A percentile compares a stretch with the other conserved stretches of the same genome.
phyloP scores from a whole-genome alignment of 2,797 vertebrate species.

The Mus spretus region DNA sequence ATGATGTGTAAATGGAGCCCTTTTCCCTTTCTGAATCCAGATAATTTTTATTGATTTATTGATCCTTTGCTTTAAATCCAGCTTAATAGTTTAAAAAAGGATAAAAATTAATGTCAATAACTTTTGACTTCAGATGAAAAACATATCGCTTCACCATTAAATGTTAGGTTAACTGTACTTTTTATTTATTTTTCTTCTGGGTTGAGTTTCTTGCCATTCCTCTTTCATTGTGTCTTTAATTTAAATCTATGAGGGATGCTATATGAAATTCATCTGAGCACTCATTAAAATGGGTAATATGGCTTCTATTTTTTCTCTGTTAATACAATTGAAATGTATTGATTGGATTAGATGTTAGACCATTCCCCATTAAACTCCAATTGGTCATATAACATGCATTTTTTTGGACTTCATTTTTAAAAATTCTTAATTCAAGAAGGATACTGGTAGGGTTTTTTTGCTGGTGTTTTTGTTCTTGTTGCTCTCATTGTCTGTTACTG shows the following conservation, averaged over 20 bases:
- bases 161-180: neutral
- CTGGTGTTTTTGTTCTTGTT: neutral
- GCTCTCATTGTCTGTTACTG: neutral
- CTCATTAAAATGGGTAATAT: neutral
- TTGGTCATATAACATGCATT: neutral
- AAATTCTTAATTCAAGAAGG: neutral
- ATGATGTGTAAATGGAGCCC: neutral
- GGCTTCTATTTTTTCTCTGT: neutral
- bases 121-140: neutral
- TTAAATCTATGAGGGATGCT: neutral
- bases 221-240: neutral
- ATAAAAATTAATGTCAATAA: neutral
- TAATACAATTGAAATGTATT: neutral
- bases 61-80: neutral
- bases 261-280: neutral
- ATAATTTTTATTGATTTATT: conserved; percentile 16
- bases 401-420: neutral
- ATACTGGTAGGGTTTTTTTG: neutral
- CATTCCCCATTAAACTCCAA: neutral
- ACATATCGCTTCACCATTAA: neutral
- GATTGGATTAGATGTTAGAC: neutral
- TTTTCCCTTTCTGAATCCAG: neutral
- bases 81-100: neutral
- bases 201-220: neutral
- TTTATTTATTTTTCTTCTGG: neutral